Percentiles rank a stretch among this genome's conserved stretches.
Evolutionary conservation across 1,140 invertebrate genomes (phyloP).

Genomic region (Hyles vespertilio): DNA sequence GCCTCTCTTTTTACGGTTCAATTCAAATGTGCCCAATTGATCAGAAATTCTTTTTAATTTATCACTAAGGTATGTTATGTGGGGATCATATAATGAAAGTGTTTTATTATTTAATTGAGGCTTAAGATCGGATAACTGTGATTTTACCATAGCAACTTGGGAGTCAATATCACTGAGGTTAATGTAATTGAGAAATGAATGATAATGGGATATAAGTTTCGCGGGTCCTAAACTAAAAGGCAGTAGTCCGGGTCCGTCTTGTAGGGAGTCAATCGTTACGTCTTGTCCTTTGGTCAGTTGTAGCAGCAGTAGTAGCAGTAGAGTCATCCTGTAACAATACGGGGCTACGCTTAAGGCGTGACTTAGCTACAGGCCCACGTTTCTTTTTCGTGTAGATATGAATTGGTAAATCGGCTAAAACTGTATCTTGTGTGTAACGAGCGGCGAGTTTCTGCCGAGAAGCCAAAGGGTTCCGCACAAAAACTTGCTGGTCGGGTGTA

Average conservation of each 20-base stretch:
- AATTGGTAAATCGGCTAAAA: conserved; percentile 20
- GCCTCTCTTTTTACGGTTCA: conserved; percentile 22
- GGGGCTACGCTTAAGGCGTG: conserved; percentile 18
- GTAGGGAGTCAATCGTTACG: conserved; percentile 17
- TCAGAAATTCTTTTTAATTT: conserved; percentile 15
- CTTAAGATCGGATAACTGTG: conserved; percentile 13
- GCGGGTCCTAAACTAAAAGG: conserved; percentile 16
- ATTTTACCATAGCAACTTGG: conserved; percentile 8
- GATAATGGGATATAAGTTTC: conserved; percentile 16
- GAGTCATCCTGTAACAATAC: conserved; percentile 23
- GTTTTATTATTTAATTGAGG: conserved; percentile 8
- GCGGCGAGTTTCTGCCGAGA: conserved; percentile 16
- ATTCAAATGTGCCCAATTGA: conserved; percentile 17
- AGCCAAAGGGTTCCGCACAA: conserved; percentile 17
- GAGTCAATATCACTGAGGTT: conserved; percentile 4
- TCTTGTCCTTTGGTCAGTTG: conserved; percentile 12
- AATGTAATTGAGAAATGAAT: conserved; percentile 16
- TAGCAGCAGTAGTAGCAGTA: conserved; percentile 8
- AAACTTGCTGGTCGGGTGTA: conserved; percentile 20
- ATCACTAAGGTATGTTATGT: conserved; percentile 15
- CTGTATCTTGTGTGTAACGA: conserved; percentile 16
- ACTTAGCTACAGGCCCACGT: conserved; percentile 22
- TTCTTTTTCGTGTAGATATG: conserved; percentile 23
- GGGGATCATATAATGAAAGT: conserved; percentile 18
- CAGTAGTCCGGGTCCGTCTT: conserved; percentile 19